Evolutionary conservation across 1,140 invertebrate species (phyloP).

Genomic region (Apocrypta bakeri): DNA sequence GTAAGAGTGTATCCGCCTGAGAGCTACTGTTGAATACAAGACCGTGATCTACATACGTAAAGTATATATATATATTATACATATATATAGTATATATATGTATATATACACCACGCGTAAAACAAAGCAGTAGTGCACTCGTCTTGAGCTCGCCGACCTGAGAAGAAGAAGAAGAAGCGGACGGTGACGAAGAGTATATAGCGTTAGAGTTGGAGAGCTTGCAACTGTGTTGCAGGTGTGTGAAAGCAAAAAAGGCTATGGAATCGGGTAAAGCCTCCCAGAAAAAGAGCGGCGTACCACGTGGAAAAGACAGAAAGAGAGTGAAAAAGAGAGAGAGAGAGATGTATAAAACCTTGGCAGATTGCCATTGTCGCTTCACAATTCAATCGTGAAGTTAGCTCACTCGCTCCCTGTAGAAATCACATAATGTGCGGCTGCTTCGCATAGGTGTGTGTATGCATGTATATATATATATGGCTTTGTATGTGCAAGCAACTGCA

Average conservation of each 20-base stretch:
- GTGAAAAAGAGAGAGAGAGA: neutral
- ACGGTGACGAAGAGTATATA: neutral
- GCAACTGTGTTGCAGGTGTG: constrained; percentile 10
- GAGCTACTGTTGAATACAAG: too few relatives aligned
- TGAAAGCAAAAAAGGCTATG: constrained; percentile 31
- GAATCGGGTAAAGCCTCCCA: constrained; percentile 4
- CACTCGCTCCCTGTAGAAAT: constrained; percentile 74
- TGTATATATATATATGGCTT: neutral
- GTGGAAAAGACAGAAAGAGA: neutral
- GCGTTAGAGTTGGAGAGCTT: neutral
- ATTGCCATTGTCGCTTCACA: constrained; percentile 73
- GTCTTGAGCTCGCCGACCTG: neutral
- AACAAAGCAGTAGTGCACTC: neutral
- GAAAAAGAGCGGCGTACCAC: constrained; percentile 2
- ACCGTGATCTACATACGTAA: too few relatives aligned
- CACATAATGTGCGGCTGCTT: constrained; percentile 73
- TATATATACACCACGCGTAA: neutral
- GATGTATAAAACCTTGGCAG: constrained; percentile 58
- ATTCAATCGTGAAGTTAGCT: constrained; percentile 73
- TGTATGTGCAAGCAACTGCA: too few relatives aligned
- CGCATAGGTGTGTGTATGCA: neutral
- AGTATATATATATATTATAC: too few relatives aligned
- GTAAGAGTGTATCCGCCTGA: too few relatives aligned
- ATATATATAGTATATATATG: too few relatives aligned
- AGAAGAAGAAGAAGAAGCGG: neutral